Percentiles rank a stretch among this genome's conserved stretches.
Evolutionary conservation across 2,113 vertebrate genomes (phyloP).

Genomic region (Castor canadensis): DNA sequence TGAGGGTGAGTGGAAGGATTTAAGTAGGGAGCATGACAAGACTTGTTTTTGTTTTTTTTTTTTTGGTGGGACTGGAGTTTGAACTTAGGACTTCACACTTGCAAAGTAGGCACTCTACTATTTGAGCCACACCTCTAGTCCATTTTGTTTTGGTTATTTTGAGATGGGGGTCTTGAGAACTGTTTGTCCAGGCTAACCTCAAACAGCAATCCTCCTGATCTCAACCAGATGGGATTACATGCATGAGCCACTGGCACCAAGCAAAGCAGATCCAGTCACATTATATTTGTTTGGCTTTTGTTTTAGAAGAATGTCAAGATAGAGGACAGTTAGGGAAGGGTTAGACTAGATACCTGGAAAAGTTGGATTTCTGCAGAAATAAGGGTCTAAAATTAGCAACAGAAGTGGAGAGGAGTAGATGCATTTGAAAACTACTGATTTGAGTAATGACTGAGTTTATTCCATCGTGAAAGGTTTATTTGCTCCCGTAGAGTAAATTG

Average conservation of each 20-base stretch:
- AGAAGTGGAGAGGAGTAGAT: slow-evolving; percentile 15
- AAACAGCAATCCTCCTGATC: too few relatives aligned
- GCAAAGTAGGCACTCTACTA: too few relatives aligned
- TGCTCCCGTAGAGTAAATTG: slow-evolving; percentile 9
- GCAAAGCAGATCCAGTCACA: too few relatives aligned
- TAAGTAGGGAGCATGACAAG: background rate
- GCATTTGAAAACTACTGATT: background rate
- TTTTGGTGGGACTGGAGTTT: background rate
- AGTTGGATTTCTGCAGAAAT: background rate
- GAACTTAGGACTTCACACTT: too few relatives aligned
- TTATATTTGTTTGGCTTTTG: too few relatives aligned
- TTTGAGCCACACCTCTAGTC: too few relatives aligned
- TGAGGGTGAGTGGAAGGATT: background rate
- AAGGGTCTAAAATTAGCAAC: background rate
- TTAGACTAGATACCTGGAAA: background rate
- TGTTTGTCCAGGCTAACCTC: too few relatives aligned
- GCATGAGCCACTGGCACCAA: too few relatives aligned
- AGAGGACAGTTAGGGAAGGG: background rate
- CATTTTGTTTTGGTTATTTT: too few relatives aligned
- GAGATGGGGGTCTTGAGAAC: too few relatives aligned
- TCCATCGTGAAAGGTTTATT: background rate
- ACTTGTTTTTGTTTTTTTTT: slow-evolving; percentile 5
- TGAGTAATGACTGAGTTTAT: slow-evolving; percentile 16
- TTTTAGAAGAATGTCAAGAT: background rate
- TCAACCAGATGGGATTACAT: too few relatives aligned